Conservation (phyloP, 2,113 vertebrate species). For the Euleptes europaea region DNA sequence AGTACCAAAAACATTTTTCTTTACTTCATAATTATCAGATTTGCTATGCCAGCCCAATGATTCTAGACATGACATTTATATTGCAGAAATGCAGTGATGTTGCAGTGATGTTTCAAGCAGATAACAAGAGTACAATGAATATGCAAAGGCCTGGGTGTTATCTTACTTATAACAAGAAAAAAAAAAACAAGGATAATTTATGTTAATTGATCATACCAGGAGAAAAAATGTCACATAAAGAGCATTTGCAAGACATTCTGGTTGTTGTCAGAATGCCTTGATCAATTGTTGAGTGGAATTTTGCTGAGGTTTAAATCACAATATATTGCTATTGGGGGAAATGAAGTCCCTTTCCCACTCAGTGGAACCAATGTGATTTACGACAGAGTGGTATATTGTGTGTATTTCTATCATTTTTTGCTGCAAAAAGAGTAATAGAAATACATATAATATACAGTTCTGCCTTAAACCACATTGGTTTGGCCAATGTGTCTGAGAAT, state of each 20-base stretch:
- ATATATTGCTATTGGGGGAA: neutral
- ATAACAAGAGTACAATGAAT: neutral
- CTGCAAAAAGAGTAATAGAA: no score
- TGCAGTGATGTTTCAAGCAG: neutral
- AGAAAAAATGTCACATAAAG: neutral
- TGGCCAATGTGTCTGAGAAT: no score
- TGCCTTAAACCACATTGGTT: no score
- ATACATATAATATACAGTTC: no score
- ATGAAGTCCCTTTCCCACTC: neutral
- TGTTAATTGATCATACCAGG: neutral
- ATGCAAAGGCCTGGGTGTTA: neutral
- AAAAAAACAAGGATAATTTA: neutral
- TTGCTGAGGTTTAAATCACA: neutral
- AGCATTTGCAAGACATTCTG: neutral
- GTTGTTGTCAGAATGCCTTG: neutral
- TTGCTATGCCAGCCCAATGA: neutral
- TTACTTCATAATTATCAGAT: neutral
- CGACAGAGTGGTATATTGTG: no score
- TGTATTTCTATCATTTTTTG: no score
- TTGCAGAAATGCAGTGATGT: neutral
- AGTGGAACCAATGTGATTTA: neutral
- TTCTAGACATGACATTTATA: neutral
- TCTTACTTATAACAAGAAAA: neutral
- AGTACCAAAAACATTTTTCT: neutral
- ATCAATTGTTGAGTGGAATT: neutral